phyloP scores from a whole-genome alignment of 2,113 vertebrate species.

The Crotalus horridus region DNA sequence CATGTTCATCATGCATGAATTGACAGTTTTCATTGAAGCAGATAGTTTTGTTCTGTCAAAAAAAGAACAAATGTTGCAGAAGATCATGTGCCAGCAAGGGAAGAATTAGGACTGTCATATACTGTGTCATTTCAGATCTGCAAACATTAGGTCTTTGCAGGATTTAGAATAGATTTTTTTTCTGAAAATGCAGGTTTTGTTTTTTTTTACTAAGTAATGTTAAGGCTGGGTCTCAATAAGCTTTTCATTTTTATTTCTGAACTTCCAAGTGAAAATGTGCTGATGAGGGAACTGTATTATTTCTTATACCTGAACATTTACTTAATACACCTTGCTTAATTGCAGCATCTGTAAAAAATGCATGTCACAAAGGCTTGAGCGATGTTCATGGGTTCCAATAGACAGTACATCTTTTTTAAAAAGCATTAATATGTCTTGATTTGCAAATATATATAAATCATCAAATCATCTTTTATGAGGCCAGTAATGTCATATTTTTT shows the following conservation, averaged over 20 bases:
- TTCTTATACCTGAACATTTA: not conserved
- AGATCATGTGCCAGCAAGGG: not conserved
- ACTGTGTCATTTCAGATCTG: not conserved
- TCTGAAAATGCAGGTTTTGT: not conserved
- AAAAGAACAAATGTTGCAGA: fast-evolving
- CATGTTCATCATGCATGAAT: not conserved
- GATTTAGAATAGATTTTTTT: not conserved
- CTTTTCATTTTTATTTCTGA: not conserved
- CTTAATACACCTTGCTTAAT: not conserved
- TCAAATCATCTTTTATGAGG: constrained; percentile 1
- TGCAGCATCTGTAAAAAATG: not conserved
- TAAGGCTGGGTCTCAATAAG: not conserved
- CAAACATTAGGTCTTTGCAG: not conserved
- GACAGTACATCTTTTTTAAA: not conserved
- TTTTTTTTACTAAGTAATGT: not conserved
- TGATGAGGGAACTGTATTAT: not conserved
- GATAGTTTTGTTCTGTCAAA: not conserved
- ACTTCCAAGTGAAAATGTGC: not conserved
- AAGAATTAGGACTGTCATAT: not conserved
- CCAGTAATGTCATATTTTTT: not conserved
- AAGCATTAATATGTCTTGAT: not conserved
- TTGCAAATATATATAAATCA: not conserved
- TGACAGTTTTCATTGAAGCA: constrained; percentile 6
- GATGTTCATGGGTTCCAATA: not conserved
- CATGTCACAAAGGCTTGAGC: not conserved